Evolutionary conservation across 2,797 vertebrate genomes (phyloP).

Genomic region (Myotis myotis): DNA sequence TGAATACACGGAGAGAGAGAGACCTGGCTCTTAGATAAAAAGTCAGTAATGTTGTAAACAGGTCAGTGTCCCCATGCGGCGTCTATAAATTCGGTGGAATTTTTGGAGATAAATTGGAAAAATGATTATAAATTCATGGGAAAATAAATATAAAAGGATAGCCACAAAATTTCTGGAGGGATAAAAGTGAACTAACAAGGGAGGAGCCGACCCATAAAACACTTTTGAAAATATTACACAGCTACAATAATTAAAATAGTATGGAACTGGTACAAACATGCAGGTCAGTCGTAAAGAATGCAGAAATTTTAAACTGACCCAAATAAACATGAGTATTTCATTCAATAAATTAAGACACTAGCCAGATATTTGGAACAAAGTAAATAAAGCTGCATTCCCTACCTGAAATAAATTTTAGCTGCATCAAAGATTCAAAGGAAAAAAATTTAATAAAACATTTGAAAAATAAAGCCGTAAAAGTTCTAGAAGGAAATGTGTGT

Average conservation of each 20-base stretch:
- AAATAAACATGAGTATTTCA: constrained; percentile 57
- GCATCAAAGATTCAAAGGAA: constrained; percentile 49
- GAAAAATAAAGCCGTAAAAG: constrained; percentile 48
- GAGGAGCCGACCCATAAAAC: neutral
- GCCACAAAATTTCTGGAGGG: neutral
- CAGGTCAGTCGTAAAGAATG: constrained; percentile 40
- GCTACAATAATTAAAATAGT: constrained; percentile 35
- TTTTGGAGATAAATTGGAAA: neutral
- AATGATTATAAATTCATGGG: constrained; percentile 27
- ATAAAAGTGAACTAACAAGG: constrained; percentile 1
- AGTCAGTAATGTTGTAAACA: neutral
- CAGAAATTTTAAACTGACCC: constrained; percentile 28
- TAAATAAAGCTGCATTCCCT: constrained; percentile 55
- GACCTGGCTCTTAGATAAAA: neutral
- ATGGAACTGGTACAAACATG: neutral
- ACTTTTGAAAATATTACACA: neutral
- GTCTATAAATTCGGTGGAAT: neutral
- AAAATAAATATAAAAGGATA: constrained; percentile 38
- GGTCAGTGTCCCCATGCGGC: neutral
- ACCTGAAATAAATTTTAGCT: constrained; percentile 46
- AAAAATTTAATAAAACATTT: constrained; percentile 36
- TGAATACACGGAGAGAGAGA: neutral
- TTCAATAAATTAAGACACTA: constrained; percentile 47
- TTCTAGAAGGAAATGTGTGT: constrained; percentile 22
- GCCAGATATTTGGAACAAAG: constrained; percentile 57